phyloP scores from a whole-genome alignment of 2,888 invertebrate genomes.

The Platerodrilus igneus region DNA sequence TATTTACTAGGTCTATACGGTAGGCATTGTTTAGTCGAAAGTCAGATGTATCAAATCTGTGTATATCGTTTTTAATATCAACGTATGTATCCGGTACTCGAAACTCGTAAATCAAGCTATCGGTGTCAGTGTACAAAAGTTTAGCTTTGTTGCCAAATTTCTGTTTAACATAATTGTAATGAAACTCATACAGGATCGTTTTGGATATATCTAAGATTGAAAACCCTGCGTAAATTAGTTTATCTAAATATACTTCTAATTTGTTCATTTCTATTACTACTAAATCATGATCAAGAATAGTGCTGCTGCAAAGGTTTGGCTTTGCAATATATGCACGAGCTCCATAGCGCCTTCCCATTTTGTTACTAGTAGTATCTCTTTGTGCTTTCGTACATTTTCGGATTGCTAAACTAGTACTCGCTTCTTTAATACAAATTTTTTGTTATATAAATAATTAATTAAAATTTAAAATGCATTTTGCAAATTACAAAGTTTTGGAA shows the following conservation, averaged over 20 bases:
- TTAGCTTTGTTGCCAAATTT: conserved; percentile 14
- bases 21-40: conserved; percentile 27
- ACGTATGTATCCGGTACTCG: conserved; percentile 13
- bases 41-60: conserved; percentile 30
- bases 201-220: conserved; percentile 27
- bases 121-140: conserved; percentile 27
- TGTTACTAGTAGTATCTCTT: conserved; percentile 11
- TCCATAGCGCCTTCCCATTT: conserved; percentile 12
- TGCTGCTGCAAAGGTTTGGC: conserved; percentile 26
- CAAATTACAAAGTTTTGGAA: too few species aligned
- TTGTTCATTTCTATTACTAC: conserved; percentile 20
- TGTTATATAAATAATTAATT: too few species aligned
- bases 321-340: conserved; percentile 20
- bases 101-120: conserved; percentile 15
- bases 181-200: conserved; percentile 27
- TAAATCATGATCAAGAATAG: conserved; percentile 19
- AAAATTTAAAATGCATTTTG: too few species aligned
- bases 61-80: conserved; percentile 16
- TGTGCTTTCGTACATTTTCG: conserved; percentile 4
- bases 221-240: conserved; percentile 30
- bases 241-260: conserved; percentile 23
- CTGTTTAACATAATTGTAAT: conserved; percentile 22
- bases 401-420: too few species aligned
- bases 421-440: too few species aligned
- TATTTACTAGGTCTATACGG: conserved; percentile 27